Evolutionary conservation across 2,888 invertebrate genomes (phyloP).

Genomic region (Caradrina clavipalpis): DNA sequence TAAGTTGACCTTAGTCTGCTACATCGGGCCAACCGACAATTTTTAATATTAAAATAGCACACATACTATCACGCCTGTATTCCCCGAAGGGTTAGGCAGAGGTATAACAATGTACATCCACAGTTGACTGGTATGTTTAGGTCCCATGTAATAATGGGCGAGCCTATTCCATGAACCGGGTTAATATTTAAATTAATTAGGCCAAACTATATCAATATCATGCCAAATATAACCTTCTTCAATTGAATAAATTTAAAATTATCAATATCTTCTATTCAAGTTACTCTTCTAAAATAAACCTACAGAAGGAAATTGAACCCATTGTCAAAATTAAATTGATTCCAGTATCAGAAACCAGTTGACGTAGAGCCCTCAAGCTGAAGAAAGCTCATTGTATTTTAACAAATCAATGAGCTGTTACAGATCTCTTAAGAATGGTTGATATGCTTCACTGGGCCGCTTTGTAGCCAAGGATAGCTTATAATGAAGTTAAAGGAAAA

Average conservation of each 20-base stretch:
- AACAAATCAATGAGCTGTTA: slow-evolving; percentile 37
- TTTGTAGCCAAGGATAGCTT: slow-evolving; percentile 43
- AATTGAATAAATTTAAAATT: slow-evolving; percentile 1
- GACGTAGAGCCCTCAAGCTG: slow-evolving; percentile 37
- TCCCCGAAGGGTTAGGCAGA: too few relatives aligned
- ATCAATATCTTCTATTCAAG: slow-evolving; percentile 13
- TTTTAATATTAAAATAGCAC: too few relatives aligned
- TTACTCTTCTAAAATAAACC: slow-evolving; percentile 3
- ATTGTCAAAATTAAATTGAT: slow-evolving; percentile 64
- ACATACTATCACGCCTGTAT: too few relatives aligned
- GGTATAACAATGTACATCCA: too few relatives aligned
- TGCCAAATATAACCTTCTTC: too few relatives aligned
- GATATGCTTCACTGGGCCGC: slow-evolving; percentile 49
- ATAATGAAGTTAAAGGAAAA: slow-evolving; percentile 18
- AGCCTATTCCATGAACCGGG: too few relatives aligned
- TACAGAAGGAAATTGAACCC: slow-evolving; percentile 30
- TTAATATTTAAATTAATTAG: too few relatives aligned
- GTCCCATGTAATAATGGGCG: too few relatives aligned
- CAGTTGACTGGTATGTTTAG: too few relatives aligned
- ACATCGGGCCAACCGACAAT: too few relatives aligned
- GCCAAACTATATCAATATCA: too few relatives aligned
- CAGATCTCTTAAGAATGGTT: slow-evolving; percentile 58
- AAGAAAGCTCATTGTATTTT: slow-evolving; percentile 52
- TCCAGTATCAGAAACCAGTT: slow-evolving; percentile 45
- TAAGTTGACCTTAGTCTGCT: too few relatives aligned